Percentiles rank a stretch among this genome's conserved stretches.
These are phyloP conservation scores for Phyllostomus discolor DNA, from an alignment of 2,113 vertebrate genomes.

Conservation along the genomic window DNA sequence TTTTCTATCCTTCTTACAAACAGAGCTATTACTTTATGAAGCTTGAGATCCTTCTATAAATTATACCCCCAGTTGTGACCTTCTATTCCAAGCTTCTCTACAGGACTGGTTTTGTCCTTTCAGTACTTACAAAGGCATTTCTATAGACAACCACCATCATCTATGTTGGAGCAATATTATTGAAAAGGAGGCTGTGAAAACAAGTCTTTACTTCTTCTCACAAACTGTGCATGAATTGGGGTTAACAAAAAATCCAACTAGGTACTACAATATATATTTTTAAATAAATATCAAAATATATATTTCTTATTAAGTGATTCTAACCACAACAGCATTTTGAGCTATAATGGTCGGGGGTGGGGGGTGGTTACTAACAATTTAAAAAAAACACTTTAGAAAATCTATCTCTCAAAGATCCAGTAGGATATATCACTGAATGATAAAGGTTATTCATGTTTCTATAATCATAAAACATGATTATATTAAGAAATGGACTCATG, in stretches of 20 bases:
- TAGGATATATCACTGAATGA: neutral
- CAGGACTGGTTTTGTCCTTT: neutral
- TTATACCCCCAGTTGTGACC: neutral
- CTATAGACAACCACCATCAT: neutral
- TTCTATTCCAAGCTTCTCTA: neutral
- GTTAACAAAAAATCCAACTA: neutral
- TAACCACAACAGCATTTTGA: neutral
- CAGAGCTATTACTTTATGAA: neutral
- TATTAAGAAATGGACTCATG: neutral
- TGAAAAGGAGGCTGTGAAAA: neutral
- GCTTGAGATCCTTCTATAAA: neutral
- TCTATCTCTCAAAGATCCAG: neutral
- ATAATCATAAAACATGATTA: neutral
- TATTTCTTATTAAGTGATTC: neutral
- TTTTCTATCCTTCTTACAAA: too few relatives aligned
- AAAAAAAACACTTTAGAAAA: neutral
- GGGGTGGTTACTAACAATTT: neutral
- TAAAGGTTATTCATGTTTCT: neutral
- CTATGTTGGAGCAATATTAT: neutral
- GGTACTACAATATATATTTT: neutral
- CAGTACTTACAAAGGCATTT: neutral
- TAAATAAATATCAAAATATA: neutral
- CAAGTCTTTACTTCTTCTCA: neutral
- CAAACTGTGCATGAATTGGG: neutral
- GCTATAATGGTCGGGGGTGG: neutral